These are phyloP conservation scores for Malurus leucopterus DNA, from an alignment of 2,797 vertebrate species.

Conservation along the genomic window DNA sequence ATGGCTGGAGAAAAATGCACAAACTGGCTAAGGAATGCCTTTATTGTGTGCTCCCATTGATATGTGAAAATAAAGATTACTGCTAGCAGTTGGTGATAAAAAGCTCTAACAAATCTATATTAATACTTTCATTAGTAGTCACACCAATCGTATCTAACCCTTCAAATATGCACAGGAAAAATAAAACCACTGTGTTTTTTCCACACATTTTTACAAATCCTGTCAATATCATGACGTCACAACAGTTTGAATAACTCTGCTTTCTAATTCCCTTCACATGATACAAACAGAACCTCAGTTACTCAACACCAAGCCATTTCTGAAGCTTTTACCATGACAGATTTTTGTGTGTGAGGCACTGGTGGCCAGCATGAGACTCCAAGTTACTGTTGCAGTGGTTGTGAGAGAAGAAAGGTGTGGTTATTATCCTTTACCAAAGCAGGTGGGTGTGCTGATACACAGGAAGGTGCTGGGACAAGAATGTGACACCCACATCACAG, in stretches of 20 bases:
- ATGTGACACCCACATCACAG: not conserved
- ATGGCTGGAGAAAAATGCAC: not conserved
- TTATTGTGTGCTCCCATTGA: rapidly evolving
- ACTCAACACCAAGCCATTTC: not conserved
- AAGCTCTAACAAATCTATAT: not conserved
- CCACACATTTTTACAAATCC: not conserved
- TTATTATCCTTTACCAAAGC: not conserved
- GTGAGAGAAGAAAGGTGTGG: not conserved
- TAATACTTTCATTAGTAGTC: not conserved
- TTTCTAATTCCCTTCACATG: not conserved
- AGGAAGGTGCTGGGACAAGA: not conserved
- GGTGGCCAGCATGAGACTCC: not conserved
- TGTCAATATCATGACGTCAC: not conserved
- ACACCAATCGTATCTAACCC: not conserved
- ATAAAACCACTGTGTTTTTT: rapidly evolving
- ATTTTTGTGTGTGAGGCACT: rapidly evolving
- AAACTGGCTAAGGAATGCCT: not conserved
- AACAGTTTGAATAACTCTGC: not conserved
- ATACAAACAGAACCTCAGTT: not conserved
- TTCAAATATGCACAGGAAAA: not conserved
- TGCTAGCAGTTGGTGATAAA: not conserved
- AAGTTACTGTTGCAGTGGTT: rapidly evolving
- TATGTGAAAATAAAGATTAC: not conserved
- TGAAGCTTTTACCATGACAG: not conserved
- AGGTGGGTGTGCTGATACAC: not conserved